Conservation (phyloP, 2,797 vertebrate genomes). For the Hemibagrus guttatus region DNA sequence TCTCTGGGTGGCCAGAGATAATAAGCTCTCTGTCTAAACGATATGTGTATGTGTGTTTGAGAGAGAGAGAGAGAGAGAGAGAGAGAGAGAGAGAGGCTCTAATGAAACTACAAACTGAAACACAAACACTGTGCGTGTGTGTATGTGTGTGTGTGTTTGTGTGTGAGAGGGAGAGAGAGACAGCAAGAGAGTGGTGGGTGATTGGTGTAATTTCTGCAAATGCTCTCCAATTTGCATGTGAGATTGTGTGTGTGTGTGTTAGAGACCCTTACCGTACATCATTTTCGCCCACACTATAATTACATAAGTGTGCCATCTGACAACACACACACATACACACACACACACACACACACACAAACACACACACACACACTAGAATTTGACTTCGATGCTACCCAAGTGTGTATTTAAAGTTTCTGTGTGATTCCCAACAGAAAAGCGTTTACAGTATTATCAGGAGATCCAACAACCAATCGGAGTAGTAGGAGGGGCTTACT, state of each 20-base stretch:
- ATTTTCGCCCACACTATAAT: conserved; percentile 51
- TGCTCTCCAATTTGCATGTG: conserved; percentile 43
- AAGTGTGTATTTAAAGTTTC: conserved; percentile 4
- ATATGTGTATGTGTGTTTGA: not conserved
- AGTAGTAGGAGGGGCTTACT: not conserved
- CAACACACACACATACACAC: conserved; percentile 36
- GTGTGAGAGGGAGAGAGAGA: not conserved
- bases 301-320: conserved; percentile 54
- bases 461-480: not conserved
- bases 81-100: too few relatives aligned
- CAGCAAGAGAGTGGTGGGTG: conserved; percentile 18
- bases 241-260: conserved; percentile 47
- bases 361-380: not conserved
- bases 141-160: not conserved
- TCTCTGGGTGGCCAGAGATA: not conserved
- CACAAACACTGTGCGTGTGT: too few relatives aligned
- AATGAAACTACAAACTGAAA: too few relatives aligned
- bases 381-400: not conserved
- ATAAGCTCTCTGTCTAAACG: not conserved
- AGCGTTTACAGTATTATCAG: not conserved
- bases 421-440: not conserved
- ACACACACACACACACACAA: conserved; percentile 6
- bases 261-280: conserved; percentile 40
- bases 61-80: not conserved
- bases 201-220: conserved; percentile 36